Conservation (phyloP, 2,797 vertebrate species). For the Myripristis murdjan region DNA sequence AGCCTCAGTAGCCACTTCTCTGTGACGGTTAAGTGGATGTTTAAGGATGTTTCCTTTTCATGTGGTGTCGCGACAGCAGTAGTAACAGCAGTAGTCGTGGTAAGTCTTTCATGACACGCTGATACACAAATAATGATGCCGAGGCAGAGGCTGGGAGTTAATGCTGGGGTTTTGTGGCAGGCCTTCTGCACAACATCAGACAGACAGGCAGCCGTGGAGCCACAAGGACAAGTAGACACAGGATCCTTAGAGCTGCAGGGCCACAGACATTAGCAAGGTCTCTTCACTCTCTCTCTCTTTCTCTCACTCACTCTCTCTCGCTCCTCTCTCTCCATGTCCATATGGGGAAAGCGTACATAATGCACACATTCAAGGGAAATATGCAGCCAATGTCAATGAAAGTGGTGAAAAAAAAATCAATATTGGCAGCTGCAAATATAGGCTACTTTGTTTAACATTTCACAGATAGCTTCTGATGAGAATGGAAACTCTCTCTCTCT, state of each 20-base stretch:
- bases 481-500: conserved; percentile 24
- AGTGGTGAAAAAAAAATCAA: conserved; percentile 20
- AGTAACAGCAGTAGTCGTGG: conserved; percentile 38
- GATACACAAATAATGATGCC: conserved; percentile 42
- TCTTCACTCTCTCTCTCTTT: conserved; percentile 23
- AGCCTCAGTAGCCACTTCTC: conserved; percentile 12
- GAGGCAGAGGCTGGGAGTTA: conserved; percentile 36
- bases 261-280: conserved; percentile 45
- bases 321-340: conserved; percentile 17
- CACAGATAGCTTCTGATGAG: conserved; percentile 36
- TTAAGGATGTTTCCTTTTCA: conserved; percentile 39
- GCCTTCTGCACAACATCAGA: conserved; percentile 69
- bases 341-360: not conserved
- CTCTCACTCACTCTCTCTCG: not conserved
- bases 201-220: conserved; percentile 54
- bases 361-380: conserved; percentile 22
- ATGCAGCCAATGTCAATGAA: conserved; percentile 26
- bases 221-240: conserved; percentile 71
- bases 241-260: conserved; percentile 55
- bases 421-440: conserved; percentile 34
- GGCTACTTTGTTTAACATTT: conserved; percentile 45
- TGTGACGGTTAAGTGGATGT: conserved; percentile 15
- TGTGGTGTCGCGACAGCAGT: conserved; percentile 43
- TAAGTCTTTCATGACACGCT: conserved; percentile 52
- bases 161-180: conserved; percentile 56